Conservation (phyloP, 2,888 invertebrate genomes). For the Selenia dentaria region DNA sequence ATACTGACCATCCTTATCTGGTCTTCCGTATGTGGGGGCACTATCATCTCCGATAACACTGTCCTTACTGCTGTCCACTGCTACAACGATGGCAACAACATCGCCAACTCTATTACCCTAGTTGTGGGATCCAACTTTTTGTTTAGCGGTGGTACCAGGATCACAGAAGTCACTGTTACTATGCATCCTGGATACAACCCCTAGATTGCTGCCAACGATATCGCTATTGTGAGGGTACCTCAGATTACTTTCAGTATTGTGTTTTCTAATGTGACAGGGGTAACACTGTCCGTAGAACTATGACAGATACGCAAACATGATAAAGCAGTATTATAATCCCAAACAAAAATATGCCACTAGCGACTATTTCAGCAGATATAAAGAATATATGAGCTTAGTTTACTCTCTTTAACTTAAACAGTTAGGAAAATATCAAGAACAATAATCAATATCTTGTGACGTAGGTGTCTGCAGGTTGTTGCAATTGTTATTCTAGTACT, state of each 20-base stretch:
- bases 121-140: conserved; percentile 50
- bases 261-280: no score
- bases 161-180: conserved; percentile 34
- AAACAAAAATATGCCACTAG: no score
- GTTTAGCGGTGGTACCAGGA: conserved; percentile 50
- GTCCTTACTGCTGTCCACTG: conserved; percentile 54
- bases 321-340: no score
- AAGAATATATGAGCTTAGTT: no score
- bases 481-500: no score
- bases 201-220: conserved; percentile 44
- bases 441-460: no score
- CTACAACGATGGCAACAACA: conserved; percentile 43
- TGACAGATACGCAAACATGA: no score
- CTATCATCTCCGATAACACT: conserved; percentile 42
- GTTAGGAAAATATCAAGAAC: no score
- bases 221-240: conserved; percentile 44
- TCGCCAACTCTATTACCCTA: conserved; percentile 40
- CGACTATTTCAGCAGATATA: no score
- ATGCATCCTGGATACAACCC: conserved; percentile 48
- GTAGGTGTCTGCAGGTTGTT: no score
- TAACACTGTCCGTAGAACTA: no score
- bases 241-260: neutral
- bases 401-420: no score
- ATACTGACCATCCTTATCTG: conserved; percentile 39
- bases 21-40: conserved; percentile 49